These are phyloP conservation scores for Chaenodraco wilsoni DNA, from an alignment of 2,797 vertebrate species.

Conservation along the genomic window DNA sequence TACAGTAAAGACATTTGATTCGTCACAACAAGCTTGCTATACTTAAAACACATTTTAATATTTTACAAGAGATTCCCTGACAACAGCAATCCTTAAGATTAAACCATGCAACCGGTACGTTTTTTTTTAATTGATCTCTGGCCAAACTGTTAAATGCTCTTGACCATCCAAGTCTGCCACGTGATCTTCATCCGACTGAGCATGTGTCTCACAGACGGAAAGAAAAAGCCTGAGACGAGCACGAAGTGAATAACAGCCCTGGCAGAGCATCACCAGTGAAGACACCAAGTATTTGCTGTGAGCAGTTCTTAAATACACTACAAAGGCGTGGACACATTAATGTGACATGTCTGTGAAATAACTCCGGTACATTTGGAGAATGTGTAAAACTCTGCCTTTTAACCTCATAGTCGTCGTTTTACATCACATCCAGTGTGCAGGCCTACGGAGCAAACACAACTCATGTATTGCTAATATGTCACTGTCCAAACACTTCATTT, in stretches of 20 bases:
- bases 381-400: neutral
- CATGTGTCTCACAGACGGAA: constrained; percentile 26
- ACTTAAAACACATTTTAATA: too few relatives aligned
- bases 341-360: neutral
- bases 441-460: neutral
- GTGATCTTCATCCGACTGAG: constrained; percentile 12
- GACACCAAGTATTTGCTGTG: constrained; percentile 6
- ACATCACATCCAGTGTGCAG: neutral
- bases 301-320: constrained; percentile 11
- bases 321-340: neutral
- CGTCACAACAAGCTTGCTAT: too few relatives aligned
- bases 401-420: neutral
- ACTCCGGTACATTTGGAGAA: neutral
- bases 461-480: neutral
- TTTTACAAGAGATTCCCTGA: too few relatives aligned
- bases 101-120: neutral
- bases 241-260: neutral
- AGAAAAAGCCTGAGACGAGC: neutral
- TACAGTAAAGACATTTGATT: too few relatives aligned
- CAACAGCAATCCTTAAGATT: neutral
- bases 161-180: constrained; percentile 10
- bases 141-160: constrained; percentile 6
- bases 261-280: neutral
- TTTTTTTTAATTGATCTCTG: constrained; percentile 1
- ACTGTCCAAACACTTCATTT: neutral